phyloP scores from a whole-genome alignment of 2,888 invertebrate species.

The Drosophila mimica region DNA sequence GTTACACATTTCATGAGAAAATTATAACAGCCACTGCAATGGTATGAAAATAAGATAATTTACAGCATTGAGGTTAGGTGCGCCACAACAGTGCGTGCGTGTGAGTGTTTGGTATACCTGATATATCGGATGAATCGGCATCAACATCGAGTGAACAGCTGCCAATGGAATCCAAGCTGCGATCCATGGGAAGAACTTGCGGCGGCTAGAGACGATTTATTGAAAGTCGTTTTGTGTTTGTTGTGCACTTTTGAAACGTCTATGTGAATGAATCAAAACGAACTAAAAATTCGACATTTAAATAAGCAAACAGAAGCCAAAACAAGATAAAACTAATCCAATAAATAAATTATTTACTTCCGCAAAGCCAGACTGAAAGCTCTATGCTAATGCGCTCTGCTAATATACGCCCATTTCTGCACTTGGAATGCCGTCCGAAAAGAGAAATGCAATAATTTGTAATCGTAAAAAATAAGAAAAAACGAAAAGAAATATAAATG shows the following conservation, averaged over 20 bases:
- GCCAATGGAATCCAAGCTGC: constrained; percentile 93
- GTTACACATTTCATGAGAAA: background rate
- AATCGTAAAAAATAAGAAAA: constrained; percentile 35
- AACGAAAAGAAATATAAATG: constrained; percentile 1
- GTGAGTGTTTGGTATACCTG: constrained; percentile 86
- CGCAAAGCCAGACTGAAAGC: constrained; percentile 13
- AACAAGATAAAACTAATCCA: constrained; percentile 2
- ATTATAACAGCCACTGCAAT: background rate
- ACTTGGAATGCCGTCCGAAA: constrained; percentile 44
- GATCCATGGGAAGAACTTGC: constrained; percentile 87
- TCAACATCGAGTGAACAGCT: constrained; percentile 95
- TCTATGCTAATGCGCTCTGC: constrained; percentile 25
- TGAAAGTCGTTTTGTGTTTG: constrained; percentile 22
- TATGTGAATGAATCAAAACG: constrained; percentile 17
- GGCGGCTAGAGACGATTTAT: constrained; percentile 37
- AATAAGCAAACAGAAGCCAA: background rate
- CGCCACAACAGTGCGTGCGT: constrained; percentile 1
- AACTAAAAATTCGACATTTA: constrained; percentile 2
- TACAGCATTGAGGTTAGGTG: constrained; percentile 47
- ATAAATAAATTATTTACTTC: constrained; percentile 1
- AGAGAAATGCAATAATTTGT: constrained; percentile 63
- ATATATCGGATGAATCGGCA: constrained; percentile 89
- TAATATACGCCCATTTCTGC: constrained; percentile 45
- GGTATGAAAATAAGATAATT: constrained; percentile 10
- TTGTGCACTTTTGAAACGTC: constrained; percentile 17